Base-by-base conservation (phyloP, 2,113 vertebrate genomes). In the Pimephales promelas region DNA sequence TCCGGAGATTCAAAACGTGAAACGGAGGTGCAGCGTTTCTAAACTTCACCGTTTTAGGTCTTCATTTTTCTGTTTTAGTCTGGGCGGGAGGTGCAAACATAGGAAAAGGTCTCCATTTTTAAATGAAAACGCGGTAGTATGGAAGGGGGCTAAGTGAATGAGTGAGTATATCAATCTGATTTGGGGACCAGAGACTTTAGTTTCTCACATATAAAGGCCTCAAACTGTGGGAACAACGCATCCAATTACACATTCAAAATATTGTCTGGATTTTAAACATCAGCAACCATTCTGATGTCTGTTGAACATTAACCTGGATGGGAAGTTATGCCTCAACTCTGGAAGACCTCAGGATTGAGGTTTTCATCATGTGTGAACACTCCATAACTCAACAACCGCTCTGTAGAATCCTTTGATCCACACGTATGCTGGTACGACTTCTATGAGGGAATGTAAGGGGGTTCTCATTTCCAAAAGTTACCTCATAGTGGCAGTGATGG, bases 311-410 rank as follows among this genome's bases (percentile, higher is more conserved):
- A 54, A 36, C 45, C 62, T 54, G 24, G 24, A 31, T 49, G 49
- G 64, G 11, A 70, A 68, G 22, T 81, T 70, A 54, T 71, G 64
- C 28, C 64, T 81, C 57, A 72, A 74, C 75, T 79, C 64, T 79
- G 26, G 26, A 31, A 18, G 75, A 72, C 76, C 26, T 79, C 76
- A 72, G 56, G n/a, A 22, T 22, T 34, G 40, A 80, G 26, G 22
- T 61, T 84, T 79, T 80, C 36, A 61, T 40, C 76, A 72, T 62
- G 54, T 77, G 54, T 80, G 54, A 62, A 78, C 61, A 81, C 61
- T 57, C 75, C 40, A 59, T 74, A 79, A 80, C 70, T 85, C 77
- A 64, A 24, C 10, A 20, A 28, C 22, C 13, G 22, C 70, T 80
- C 40, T 61, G 16, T 52, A 36, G 54, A 62, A 72, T 31, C 2